Base-by-base conservation (phyloP, 2,888 invertebrate species). In the Zonitis immaculata region DNA sequence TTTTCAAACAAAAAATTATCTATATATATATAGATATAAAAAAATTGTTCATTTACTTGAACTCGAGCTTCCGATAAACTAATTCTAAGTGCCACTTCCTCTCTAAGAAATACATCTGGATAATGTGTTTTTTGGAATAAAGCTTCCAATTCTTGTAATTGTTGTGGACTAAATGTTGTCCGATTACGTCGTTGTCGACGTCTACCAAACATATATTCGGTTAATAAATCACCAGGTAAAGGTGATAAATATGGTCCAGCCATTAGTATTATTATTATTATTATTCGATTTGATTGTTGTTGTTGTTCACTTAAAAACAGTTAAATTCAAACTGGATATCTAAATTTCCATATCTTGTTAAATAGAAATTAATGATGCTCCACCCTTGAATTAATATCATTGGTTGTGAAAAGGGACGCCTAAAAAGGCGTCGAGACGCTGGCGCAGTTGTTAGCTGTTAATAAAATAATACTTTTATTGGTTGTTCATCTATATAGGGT, bases 51-150 rank as follows among this genome's bases (percentile, higher is more conserved):
- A 22, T 22, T 69, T 70, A 91, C 91, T 83, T 95, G 95, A 39
- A 95, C 94, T 71, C 95, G 83, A 44, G 95, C 95, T 78, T 95
- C 95, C 1, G 94, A 92, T 6, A 95, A 80, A 71, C 89, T 92
- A 66, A 95, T 95, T 72, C 93, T 82, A 54, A 93, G 76, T 0
- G 95, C 95, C 7, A 95, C 91, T 77, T 95, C 94, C 74, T 95
- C 95, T 64, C 95, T 82, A 51, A 91, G 76, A 67, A 84, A 85
- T 18, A 95, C 95, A 70, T 95, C 95, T 6, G 95, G 95, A 74
- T 95, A 95, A 70, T 95, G 95, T 0, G 95, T 95, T 76, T 93
- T 92, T 75, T 93, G 92, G 76, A 95, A 95, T 18, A 95, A 80
- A 0, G 91, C 87, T 73, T 95, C 95, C 67, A 95, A 76, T 70